Conservation (phyloP, 2,113 vertebrate genomes). For the Notothenia rossii region DNA sequence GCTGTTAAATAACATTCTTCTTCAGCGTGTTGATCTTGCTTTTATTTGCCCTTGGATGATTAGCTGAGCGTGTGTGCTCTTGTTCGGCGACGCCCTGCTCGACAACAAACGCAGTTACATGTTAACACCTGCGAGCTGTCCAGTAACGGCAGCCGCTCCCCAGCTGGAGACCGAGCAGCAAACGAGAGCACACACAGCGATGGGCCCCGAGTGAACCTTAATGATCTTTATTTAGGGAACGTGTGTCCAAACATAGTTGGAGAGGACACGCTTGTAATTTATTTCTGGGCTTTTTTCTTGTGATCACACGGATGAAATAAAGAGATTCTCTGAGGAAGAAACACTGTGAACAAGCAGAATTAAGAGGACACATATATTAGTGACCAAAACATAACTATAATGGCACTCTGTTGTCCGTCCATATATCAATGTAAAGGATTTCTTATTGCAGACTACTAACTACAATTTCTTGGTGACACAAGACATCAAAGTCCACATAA, state of each 20-base stretch:
- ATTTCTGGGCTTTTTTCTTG: background rate
- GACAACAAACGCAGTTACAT: conserved; percentile 7
- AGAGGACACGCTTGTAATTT: background rate
- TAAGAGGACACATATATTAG: background rate
- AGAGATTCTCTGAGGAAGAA: no score
- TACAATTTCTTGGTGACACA: background rate
- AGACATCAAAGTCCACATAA: background rate
- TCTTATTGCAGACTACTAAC: background rate
- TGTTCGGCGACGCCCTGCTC: conserved; percentile 20
- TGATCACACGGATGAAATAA: background rate
- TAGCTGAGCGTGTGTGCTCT: conserved; percentile 28
- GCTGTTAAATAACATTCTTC: background rate
- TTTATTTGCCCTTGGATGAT: conserved; percentile 4
- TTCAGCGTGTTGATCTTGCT: background rate
- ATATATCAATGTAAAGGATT: background rate
- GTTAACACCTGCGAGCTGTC: conserved; percentile 20
- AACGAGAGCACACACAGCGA: background rate
- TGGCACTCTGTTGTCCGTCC: background rate
- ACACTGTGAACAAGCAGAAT: background rate
- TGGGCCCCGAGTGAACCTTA: background rate
- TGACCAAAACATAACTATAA: background rate
- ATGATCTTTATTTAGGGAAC: background rate
- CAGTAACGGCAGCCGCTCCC: background rate
- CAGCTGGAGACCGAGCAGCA: conserved; percentile 8
- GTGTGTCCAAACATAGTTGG: background rate